These are phyloP conservation scores for Apteryx mantelli DNA, from an alignment of 2,113 vertebrate species.

Conservation along the genomic window DNA sequence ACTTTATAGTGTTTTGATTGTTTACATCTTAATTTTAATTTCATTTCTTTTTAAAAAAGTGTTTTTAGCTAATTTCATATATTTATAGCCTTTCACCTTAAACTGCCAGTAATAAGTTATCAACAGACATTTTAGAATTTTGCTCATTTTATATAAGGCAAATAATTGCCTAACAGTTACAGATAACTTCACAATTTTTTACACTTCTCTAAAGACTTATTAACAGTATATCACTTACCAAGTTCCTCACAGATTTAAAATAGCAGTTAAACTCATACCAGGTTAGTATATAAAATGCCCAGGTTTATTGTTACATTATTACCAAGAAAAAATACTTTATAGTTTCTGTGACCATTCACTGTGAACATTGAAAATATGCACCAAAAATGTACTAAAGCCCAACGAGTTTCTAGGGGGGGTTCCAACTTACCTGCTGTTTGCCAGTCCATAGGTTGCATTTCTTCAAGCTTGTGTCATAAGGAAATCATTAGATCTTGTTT, in stretches of 20 bases:
- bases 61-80: neutral
- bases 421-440: slow-evolving; percentile 88
- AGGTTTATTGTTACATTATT: neutral
- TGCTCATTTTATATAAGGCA: neutral
- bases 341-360: neutral
- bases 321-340: neutral
- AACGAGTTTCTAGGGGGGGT: neutral
- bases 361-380: neutral
- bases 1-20: neutral
- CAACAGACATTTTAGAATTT: neutral
- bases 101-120: neutral
- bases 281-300: neutral
- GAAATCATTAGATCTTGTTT: slow-evolving; percentile 85
- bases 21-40: neutral
- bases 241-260: neutral
- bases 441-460: slow-evolving; percentile 75
- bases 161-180: neutral
- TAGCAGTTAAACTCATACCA: neutral
- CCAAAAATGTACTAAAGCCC: neutral
- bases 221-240: neutral
- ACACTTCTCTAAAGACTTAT: neutral
- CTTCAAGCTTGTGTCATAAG: slow-evolving; percentile 80
- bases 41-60: neutral
- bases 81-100: neutral
- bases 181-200: neutral